These are phyloP conservation scores for Montifringilla adamsi DNA, from an alignment of 2,113 vertebrate genomes.

Conservation along the genomic window DNA sequence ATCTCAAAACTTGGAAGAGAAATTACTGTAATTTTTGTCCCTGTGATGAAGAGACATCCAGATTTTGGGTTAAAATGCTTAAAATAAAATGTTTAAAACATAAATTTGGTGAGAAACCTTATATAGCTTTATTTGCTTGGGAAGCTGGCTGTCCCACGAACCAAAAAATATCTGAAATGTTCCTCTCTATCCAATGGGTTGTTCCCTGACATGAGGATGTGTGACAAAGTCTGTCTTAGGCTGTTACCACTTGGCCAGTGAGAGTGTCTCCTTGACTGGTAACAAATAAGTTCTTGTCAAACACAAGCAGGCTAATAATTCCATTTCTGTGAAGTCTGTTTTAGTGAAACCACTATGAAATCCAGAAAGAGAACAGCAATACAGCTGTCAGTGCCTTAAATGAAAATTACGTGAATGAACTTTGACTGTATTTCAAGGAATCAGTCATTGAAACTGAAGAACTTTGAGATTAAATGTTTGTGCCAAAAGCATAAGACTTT, in stretches of 20 bases:
- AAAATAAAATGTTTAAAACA: too few relatives aligned
- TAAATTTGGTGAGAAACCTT: background rate
- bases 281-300: background rate
- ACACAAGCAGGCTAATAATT: background rate
- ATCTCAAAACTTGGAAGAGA: background rate
- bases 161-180: background rate
- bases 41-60: background rate
- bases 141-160: background rate
- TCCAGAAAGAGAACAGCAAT: background rate
- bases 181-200: background rate
- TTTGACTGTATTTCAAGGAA: constrained; percentile 11
- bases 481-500: background rate
- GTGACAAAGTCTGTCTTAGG: background rate
- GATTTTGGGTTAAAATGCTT: background rate
- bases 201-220: background rate
- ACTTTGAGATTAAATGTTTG: background rate
- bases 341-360: background rate
- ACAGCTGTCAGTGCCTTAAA: background rate
- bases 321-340: background rate
- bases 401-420: background rate
- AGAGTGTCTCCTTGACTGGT: background rate
- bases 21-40: background rate
- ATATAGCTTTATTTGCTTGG: background rate
- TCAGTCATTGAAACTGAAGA: background rate
- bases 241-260: background rate